Base-by-base conservation (phyloP, 1,140 invertebrate genomes). In the Drosophila murphyi region DNA sequence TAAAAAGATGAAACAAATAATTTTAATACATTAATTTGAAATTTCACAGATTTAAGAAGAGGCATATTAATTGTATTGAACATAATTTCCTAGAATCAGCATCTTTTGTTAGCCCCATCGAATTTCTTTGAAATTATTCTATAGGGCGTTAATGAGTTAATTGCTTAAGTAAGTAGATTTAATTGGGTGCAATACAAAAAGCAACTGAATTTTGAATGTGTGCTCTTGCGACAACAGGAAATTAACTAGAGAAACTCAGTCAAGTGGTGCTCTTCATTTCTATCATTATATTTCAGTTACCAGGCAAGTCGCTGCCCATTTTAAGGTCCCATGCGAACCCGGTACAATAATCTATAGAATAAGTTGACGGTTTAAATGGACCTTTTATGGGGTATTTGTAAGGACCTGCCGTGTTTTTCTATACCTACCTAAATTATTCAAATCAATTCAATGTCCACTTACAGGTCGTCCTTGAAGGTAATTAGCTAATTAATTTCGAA, bases 401-500 rank as follows among this genome's bases (percentile, higher is more conserved):
- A 37, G 35, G 29, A 56, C 57, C 56, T 56, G 20, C 31, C 7
- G 28, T 52, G 47, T 50, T 10, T 20, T 8, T 7, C 50, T 43
- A 7, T 43, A 20, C 35, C 8, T 3, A 20, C 31, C 32, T 12
- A 62, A 64, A 57, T 76, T 57, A 64, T 69, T 52, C 43, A 55
- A 80, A 89, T 89, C 77, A 89, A 88, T 80, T 75, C 73, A 52
- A 76, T 64, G 37, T 64, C 50, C 55, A 72, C 45, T 70, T 51
- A 39, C 51, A 35, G 55, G 35, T 20, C 41, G 67, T 69, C 65
- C 69, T 79, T 77, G 54, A 57, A 45, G 32, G 78, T 89, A 89
- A 89, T 89, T 89, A 89, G 85, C 85, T 85, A 89, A 89, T 89
- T 89, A 89, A 89, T 83, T 88, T 78, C 72, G 48, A 72, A 76